A percentile compares a stretch with the other conserved stretches of the same genome.
These are phyloP conservation scores for Drosophila formosana DNA, from an alignment of 2,888 invertebrate genomes.

Conservation along the genomic window DNA sequence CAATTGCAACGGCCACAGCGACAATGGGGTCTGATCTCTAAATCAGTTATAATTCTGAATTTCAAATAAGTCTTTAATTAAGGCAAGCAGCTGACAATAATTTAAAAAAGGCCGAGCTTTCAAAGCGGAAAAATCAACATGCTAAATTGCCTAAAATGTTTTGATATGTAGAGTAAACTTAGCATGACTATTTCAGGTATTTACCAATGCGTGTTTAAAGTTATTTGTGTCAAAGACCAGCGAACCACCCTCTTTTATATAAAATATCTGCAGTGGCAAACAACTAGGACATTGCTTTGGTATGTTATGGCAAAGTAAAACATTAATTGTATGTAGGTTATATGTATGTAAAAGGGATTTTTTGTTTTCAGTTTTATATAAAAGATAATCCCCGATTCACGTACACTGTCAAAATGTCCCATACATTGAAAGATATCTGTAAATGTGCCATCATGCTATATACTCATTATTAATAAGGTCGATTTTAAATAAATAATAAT, in stretches of 20 bases:
- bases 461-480: no score
- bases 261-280: not conserved
- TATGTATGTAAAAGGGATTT: no score
- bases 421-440: no score
- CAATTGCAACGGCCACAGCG: conserved; percentile 15
- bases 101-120: not conserved
- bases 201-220: not conserved
- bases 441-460: no score
- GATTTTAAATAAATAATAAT: no score
- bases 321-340: no score
- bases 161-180: not conserved
- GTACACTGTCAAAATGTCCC: no score
- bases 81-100: not conserved
- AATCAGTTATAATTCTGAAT: conserved; percentile 6
- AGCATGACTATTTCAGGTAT: not conserved
- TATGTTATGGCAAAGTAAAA: not conserved
- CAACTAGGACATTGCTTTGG: not conserved
- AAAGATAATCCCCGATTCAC: no score
- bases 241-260: not conserved
- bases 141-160: not conserved
- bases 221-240: not conserved
- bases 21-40: conserved; percentile 6
- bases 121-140: not conserved
- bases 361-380: no score
- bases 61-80: not conserved